phyloP scores from a whole-genome alignment of 2,113 vertebrate genomes.

The Penelope pileata region DNA sequence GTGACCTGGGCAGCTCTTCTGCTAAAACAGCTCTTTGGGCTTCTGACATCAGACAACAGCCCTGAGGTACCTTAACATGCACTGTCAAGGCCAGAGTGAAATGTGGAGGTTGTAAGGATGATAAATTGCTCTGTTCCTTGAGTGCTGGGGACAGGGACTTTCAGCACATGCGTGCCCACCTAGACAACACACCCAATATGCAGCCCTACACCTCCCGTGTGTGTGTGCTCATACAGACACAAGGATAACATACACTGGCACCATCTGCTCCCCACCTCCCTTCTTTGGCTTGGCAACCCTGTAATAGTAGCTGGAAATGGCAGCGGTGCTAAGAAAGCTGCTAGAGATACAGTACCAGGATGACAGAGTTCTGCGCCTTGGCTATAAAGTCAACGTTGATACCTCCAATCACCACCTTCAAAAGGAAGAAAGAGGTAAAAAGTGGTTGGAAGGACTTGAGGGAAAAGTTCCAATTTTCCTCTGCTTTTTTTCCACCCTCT shows the following conservation, averaged over 20 bases:
- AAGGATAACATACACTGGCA: accelerated
- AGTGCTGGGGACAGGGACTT: background rate
- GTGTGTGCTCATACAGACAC: background rate
- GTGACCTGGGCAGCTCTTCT: background rate
- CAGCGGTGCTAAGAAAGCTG: background rate
- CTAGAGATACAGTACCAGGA: constrained; percentile 73
- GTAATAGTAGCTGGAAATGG: background rate
- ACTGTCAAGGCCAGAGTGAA: background rate
- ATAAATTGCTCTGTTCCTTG: background rate
- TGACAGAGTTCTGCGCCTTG: constrained; percentile 79
- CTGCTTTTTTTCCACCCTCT: background rate
- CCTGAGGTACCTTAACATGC: background rate
- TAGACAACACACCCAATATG: background rate
- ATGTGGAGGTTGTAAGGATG: background rate
- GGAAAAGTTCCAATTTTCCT: background rate
- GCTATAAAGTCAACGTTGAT: constrained; percentile 90
- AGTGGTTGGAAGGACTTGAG: background rate
- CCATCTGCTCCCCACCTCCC: background rate
- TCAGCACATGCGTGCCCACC: background rate
- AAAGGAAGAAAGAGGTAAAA: constrained; percentile 8
- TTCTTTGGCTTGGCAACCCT: background rate
- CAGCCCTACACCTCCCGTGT: background rate
- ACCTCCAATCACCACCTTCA: constrained; percentile 89
- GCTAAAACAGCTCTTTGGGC: background rate
- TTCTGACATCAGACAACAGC: background rate